These are phyloP conservation scores for Hirudinaria manillensis DNA, from an alignment of 2,888 invertebrate species.

Conservation along the genomic window DNA sequence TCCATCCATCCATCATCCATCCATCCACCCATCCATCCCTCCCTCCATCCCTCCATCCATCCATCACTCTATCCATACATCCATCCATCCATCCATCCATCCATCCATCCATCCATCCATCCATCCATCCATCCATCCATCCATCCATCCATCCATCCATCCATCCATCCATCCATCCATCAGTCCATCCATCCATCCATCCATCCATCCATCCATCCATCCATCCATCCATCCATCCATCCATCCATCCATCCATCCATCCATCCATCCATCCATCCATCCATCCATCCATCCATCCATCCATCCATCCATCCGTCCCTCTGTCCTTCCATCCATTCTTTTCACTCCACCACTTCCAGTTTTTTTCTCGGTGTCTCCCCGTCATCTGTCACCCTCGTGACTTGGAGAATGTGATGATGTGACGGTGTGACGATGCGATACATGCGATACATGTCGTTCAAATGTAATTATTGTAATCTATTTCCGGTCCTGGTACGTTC, in stretches of 20 bases:
- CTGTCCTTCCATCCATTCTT: not conserved
- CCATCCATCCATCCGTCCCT: slow-evolving; percentile 12
- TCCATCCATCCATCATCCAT: slow-evolving; percentile 24
- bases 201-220: slow-evolving; percentile 18
- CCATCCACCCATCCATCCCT: slow-evolving; percentile 4
- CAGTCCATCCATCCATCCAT: slow-evolving; percentile 20
- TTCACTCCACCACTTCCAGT: not conserved
- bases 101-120: slow-evolving; percentile 19
- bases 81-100: slow-evolving; percentile 18
- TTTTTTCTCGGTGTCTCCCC: no score
- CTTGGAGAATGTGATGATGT: no score
- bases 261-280: slow-evolving; percentile 22
- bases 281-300: slow-evolving; percentile 22
- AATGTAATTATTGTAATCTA: no score
- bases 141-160: slow-evolving; percentile 22
- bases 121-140: slow-evolving; percentile 20
- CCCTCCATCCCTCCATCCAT: not conserved
- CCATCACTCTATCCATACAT: not conserved
- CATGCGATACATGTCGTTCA: no score
- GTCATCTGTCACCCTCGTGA: no score
- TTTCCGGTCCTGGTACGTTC: no score
- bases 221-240: slow-evolving; percentile 19
- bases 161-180: slow-evolving; percentile 24
- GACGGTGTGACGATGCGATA: no score
- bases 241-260: slow-evolving; percentile 2